These are phyloP conservation scores for Mesocricetus auratus DNA, from an alignment of 2,113 vertebrate genomes.

Conservation along the genomic window DNA sequence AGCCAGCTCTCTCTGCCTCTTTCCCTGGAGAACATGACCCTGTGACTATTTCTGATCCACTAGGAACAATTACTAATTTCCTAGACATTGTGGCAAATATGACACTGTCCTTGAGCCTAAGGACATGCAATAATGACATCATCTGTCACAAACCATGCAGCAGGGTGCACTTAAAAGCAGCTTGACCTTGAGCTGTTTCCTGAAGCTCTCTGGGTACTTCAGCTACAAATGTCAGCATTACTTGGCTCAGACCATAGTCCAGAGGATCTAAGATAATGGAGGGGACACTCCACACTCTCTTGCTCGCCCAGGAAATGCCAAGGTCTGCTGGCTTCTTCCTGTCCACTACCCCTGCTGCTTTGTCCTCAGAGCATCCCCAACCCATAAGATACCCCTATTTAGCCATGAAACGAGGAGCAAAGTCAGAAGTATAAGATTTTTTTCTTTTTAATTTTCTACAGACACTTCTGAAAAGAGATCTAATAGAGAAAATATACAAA, in stretches of 20 bases:
- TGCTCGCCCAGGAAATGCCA: background rate
- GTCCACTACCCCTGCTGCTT: rapidly evolving
- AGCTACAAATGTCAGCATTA: background rate
- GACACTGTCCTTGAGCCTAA: background rate
- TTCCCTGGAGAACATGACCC: background rate
- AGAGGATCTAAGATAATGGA: too few relatives aligned
- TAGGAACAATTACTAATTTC: background rate
- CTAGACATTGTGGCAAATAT: background rate
- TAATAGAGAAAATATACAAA: constrained; percentile 92
- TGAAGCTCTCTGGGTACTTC: background rate
- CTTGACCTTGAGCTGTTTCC: background rate
- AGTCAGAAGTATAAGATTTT: constrained; percentile 84
- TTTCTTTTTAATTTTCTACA: constrained; percentile 84
- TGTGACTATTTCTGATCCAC: background rate
- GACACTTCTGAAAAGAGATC: constrained; percentile 85
- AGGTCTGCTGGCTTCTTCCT: background rate
- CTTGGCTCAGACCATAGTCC: background rate
- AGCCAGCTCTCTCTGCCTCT: background rate
- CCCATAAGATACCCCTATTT: background rate
- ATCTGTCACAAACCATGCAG: background rate
- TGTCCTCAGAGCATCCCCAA: background rate
- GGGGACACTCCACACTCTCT: rapidly evolving
- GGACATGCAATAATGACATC: constrained; percentile 30
- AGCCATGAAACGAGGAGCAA: background rate
- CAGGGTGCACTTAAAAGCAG: background rate